phyloP scores from a whole-genome alignment of 2,113 vertebrate species.

The Capra hircus region DNA sequence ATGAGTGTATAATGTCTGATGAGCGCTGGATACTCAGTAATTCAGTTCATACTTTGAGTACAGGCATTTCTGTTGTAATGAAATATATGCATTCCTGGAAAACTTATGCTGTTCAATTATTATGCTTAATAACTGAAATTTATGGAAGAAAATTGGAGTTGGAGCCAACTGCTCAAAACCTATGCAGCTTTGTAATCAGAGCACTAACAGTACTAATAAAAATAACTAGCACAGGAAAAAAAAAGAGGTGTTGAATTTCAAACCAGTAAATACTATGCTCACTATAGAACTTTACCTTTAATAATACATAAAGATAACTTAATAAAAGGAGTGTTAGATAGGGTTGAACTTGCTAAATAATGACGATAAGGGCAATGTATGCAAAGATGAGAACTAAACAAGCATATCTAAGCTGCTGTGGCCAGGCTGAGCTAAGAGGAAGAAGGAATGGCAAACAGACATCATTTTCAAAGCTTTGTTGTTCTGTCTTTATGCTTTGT shows the following conservation, averaged over 20 bases:
- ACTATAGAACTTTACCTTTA: not conserved
- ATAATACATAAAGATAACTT: not conserved
- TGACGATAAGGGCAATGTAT: not conserved
- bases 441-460: not conserved
- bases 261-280: not conserved
- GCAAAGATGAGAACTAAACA: not conserved
- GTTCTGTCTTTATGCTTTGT: not conserved
- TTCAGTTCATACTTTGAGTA: not conserved
- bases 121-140: conserved; percentile 10
- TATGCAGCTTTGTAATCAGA: not conserved
- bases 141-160: not conserved
- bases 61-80: not conserved
- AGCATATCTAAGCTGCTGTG: not conserved
- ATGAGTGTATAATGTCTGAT: not conserved
- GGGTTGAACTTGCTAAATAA: not conserved
- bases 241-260: not conserved
- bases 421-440: not conserved
- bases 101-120: not conserved
- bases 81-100: not conserved
- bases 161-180: not conserved
- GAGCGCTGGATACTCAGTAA: not conserved
- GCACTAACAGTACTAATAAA: not conserved
- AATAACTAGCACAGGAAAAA: not conserved
- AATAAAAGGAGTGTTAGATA: not conserved
- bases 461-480: not conserved